A percentile compares a stretch with the other conserved stretches of the same genome.
These are phyloP conservation scores for Drosophila melanosoma DNA, from an alignment of 2,888 invertebrate species.

Conservation along the genomic window DNA sequence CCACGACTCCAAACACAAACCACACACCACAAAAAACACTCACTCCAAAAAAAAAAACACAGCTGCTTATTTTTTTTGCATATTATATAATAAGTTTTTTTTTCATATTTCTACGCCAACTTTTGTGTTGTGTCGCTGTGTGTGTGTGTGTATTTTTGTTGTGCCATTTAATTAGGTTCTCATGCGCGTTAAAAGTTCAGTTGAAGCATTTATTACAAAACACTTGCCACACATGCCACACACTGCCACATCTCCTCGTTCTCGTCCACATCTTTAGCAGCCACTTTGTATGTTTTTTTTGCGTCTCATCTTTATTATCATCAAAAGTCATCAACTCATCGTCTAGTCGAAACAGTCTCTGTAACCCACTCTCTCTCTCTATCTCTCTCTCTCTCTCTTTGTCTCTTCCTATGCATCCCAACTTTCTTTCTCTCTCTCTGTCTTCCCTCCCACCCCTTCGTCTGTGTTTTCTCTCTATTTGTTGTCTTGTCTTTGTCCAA, in stretches of 20 bases:
- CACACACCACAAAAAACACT: not conserved
- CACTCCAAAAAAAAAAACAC: conserved; percentile 2
- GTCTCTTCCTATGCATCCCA: conserved; percentile 1
- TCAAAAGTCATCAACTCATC: conserved; percentile 38
- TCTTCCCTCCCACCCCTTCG: conserved; percentile 14
- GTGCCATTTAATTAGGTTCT: conserved; percentile 74
- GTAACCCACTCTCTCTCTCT: conserved; percentile 40
- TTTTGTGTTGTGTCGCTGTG: conserved; percentile 51
- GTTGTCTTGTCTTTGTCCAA: conserved; percentile 73
- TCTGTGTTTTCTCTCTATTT: conserved; percentile 51
- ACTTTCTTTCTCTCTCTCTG: conserved; percentile 33
- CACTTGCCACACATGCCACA: conserved; percentile 48
- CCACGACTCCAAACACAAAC: not conserved
- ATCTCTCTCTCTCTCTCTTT: conserved; percentile 39
- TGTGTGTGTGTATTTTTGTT: conserved; percentile 36
- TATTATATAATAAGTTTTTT: conserved; percentile 37
- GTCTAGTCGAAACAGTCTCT: conserved; percentile 41
- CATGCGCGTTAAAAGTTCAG: conserved; percentile 80
- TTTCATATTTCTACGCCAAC: conserved; percentile 51
- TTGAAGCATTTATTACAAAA: conserved; percentile 67
- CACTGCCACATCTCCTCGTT: conserved; percentile 36
- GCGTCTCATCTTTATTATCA: conserved; percentile 41
- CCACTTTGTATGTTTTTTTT: conserved; percentile 43
- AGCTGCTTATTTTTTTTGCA: conserved; percentile 27
- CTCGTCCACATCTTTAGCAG: conserved; percentile 30